These are phyloP conservation scores for Hermetia illucens DNA, from an alignment of 1,140 invertebrate genomes.

Conservation along the genomic window DNA sequence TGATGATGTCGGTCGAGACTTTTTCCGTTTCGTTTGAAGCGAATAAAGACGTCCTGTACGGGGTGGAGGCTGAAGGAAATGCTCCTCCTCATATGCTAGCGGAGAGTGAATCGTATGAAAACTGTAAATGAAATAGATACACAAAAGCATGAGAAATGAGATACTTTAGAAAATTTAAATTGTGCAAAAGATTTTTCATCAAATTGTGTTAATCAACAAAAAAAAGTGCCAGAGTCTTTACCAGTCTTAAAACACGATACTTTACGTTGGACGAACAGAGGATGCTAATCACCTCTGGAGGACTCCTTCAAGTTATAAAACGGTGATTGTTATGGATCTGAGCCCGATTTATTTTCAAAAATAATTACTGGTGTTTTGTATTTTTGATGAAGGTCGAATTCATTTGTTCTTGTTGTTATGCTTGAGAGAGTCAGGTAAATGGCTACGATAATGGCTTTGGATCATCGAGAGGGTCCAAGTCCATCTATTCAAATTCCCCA, in stretches of 20 bases:
- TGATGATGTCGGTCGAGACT: constrained; percentile 19
- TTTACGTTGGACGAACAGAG: no score
- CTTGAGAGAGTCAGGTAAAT: no score
- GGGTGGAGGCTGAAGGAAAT: background rate
- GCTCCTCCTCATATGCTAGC: background rate
- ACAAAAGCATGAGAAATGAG: background rate
- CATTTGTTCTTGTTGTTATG: background rate
- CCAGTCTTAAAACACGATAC: background rate
- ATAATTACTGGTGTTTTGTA: background rate
- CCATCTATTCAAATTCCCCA: no score
- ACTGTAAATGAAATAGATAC: background rate
- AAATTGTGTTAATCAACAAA: background rate
- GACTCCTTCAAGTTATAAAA: no score
- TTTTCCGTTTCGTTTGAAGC: constrained; percentile 26
- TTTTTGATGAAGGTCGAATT: background rate
- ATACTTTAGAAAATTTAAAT: background rate
- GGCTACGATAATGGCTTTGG: no score
- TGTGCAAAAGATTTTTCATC: background rate
- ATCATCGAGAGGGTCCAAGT: no score
- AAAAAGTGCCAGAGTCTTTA: background rate
- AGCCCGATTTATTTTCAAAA: background rate
- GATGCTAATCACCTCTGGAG: no score
- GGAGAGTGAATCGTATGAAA: background rate
- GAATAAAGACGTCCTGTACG: constrained; percentile 29
- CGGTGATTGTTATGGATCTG: background rate